phyloP scores from a whole-genome alignment of 2,888 invertebrate genomes.

The Aspidiotus rigidus region DNA sequence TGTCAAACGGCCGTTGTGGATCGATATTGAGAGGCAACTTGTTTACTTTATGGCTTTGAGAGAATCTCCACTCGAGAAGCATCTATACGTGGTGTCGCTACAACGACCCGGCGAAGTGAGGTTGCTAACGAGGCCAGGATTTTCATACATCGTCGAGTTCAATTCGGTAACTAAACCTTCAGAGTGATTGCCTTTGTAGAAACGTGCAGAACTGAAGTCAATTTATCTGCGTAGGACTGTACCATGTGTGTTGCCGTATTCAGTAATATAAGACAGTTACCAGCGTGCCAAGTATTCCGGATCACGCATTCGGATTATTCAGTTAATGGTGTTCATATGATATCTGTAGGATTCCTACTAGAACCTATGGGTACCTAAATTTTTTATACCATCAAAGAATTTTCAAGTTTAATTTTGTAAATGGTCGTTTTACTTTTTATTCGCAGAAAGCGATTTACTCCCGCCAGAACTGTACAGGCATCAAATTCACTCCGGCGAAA shows the following conservation, averaged over 20 bases:
- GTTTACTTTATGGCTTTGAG: constrained; percentile 86
- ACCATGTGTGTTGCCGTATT: constrained; percentile 72
- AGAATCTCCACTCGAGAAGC: constrained; percentile 85
- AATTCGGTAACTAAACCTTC: constrained; percentile 52
- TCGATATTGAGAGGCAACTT: constrained; percentile 65
- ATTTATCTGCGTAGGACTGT: constrained; percentile 52
- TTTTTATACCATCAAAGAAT: not conserved
- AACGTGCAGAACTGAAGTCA: not conserved
- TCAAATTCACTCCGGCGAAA: constrained; percentile 58
- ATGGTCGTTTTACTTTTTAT: not conserved
- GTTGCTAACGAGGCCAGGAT: constrained; percentile 70
- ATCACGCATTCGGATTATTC: constrained; percentile 58
- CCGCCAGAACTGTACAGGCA: constrained; percentile 65
- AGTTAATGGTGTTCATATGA: constrained; percentile 57
- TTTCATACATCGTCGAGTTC: constrained; percentile 73
- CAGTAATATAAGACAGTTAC: constrained; percentile 70
- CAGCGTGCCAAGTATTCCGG: constrained; percentile 63
- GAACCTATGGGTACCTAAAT: constrained; percentile 50
- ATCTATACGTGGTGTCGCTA: constrained; percentile 75
- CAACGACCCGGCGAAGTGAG: constrained; percentile 61
- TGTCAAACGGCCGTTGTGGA: constrained; percentile 74
- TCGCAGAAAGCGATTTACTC: constrained; percentile 29
- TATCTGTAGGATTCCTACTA: constrained; percentile 61
- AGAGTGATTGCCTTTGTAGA: not conserved
- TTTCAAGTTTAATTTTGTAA: not conserved